These are phyloP conservation scores for Threskiornis aethiopicus DNA, from an alignment of 2,797 vertebrate species.

Conservation along the genomic window DNA sequence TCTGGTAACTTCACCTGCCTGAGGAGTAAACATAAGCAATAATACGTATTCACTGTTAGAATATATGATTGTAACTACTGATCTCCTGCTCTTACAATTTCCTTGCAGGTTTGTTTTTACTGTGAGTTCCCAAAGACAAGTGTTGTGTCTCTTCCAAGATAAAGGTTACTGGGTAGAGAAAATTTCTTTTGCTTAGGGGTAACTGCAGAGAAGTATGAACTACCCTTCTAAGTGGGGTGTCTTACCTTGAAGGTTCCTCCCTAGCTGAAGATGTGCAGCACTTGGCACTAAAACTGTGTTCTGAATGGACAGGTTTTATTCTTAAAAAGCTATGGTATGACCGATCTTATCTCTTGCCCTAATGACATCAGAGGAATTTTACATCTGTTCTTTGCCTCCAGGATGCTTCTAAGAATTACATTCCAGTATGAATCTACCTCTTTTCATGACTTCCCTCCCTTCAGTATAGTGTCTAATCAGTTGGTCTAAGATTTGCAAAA, in stretches of 20 bases:
- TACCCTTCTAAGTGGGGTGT: neutral
- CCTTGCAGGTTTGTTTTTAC: neutral
- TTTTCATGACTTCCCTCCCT: neutral
- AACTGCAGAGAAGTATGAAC: neutral
- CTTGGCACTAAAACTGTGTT: neutral
- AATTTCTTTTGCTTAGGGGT: neutral
- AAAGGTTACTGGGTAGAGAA: neutral
- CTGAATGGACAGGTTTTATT: neutral
- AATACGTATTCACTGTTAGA: neutral
- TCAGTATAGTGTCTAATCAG: neutral
- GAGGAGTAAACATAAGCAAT: neutral
- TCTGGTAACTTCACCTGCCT: neutral
- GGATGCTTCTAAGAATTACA: neutral
- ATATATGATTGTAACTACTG: neutral
- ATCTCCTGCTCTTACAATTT: neutral
- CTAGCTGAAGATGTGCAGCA: neutral
- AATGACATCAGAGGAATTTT: neutral
- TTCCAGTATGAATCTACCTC: neutral
- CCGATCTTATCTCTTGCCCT: neutral
- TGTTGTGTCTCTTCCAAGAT: neutral
- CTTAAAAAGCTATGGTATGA: neutral
- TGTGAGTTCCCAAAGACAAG: neutral
- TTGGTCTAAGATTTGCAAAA: neutral
- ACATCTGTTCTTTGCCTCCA: neutral
- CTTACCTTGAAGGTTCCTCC: neutral